Conservation (phyloP, 30 jellyfish, hydroid and myxozoan species). For the Aurelia coerulea region DNA sequence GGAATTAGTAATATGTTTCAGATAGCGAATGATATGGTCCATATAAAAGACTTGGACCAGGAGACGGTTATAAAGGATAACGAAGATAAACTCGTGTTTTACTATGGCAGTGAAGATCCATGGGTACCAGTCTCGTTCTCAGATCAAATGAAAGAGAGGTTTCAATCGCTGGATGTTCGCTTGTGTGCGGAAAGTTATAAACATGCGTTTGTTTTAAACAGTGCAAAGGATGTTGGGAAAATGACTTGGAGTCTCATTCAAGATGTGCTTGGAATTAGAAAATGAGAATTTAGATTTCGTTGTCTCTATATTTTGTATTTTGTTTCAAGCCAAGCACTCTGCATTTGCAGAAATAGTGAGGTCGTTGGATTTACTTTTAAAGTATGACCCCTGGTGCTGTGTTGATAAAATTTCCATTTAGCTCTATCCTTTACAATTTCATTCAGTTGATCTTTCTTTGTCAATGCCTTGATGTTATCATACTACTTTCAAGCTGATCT, state of each 20-base stretch:
- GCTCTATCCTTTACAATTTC: no score
- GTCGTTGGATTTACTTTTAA: no score
- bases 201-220: conserved; percentile 67
- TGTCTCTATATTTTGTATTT: not conserved
- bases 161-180: conserved; percentile 56
- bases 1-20: conserved; percentile 69
- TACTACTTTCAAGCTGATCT: no score
- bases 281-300: not conserved
- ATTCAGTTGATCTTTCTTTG: no score
- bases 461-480: no score
- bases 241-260: conserved; percentile 32
- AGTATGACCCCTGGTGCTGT: no score
- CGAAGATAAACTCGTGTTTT: conserved; percentile 47
- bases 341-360: not conserved
- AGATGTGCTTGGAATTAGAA: not conserved
- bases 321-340: not conserved
- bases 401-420: no score
- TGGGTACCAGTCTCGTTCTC: conserved; percentile 70
- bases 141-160: conserved; percentile 61
- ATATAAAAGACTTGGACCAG: conserved; percentile 27
- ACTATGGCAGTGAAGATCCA: conserved; percentile 70
- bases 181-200: conserved; percentile 30
- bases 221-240: conserved; percentile 32
- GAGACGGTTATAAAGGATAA: conserved; percentile 32
- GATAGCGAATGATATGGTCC: conserved; percentile 58